phyloP scores from a whole-genome alignment of 53 echinoderm and acorn worm species.

The Temnopleurus reevesii region DNA sequence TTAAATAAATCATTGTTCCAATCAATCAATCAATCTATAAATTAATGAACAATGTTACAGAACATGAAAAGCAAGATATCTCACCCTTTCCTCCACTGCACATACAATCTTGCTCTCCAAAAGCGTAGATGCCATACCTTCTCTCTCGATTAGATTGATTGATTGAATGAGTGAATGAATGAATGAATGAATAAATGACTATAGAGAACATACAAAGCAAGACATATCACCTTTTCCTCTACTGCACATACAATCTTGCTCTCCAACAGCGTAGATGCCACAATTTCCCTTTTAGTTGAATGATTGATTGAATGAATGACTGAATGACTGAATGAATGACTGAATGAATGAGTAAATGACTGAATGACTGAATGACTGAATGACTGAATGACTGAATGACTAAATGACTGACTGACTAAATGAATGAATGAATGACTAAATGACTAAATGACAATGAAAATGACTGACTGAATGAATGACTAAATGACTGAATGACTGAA shows the following conservation, averaged over 20 bases:
- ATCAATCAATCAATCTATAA: not conserved
- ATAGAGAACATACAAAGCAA: not conserved
- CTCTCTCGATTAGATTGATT: constrained; percentile 81
- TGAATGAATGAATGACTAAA: constrained; percentile 55
- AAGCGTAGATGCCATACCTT: constrained; percentile 76
- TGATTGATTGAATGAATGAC: too few species aligned
- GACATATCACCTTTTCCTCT: constrained; percentile 75
- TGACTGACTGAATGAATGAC: too few species aligned
- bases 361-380: too few species aligned
- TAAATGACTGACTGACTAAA: too few species aligned
- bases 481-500: too few species aligned
- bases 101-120: constrained; percentile 86
- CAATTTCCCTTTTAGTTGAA: constrained; percentile 85
- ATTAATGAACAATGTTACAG: too few species aligned
- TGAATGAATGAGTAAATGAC: too few species aligned
- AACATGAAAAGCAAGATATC: not conserved
- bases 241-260: constrained; percentile 84
- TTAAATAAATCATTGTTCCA: too few species aligned
- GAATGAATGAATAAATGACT: not conserved
- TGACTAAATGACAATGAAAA: constrained; percentile 39
- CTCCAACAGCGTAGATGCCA: constrained; percentile 80
- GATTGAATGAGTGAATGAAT: constrained; percentile 35
- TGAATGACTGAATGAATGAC: constrained; percentile 76
- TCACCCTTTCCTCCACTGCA: constrained; percentile 78
- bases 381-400: too few species aligned